phyloP scores from a whole-genome alignment of 2,888 invertebrate genomes.

The Liopterus haemorrhoidalis region DNA sequence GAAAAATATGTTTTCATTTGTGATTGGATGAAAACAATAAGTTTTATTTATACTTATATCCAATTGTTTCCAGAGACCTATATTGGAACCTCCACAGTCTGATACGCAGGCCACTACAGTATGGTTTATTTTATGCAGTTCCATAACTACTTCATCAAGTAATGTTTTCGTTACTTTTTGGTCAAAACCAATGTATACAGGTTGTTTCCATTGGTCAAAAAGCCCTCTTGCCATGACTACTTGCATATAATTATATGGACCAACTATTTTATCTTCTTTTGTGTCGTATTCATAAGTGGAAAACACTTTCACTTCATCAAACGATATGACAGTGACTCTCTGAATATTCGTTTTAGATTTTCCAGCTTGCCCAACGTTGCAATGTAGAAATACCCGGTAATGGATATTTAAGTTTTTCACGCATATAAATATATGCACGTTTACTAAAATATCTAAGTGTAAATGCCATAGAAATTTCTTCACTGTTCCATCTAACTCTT shows the following conservation, averaged over 20 bases:
- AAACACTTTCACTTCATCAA: slow-evolving; percentile 31
- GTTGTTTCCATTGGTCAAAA: slow-evolving; percentile 33
- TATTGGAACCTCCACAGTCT: slow-evolving; percentile 28
- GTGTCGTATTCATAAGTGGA: slow-evolving; percentile 29
- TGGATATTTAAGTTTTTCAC: slow-evolving; percentile 28
- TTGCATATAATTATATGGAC: slow-evolving; percentile 33
- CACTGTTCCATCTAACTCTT: slow-evolving; percentile 10
- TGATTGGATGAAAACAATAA: slow-evolving; percentile 29
- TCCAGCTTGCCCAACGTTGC: slow-evolving; percentile 26
- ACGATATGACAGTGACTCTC: slow-evolving; percentile 26
- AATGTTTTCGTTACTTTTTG: slow-evolving; percentile 34
- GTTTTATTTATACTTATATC: slow-evolving; percentile 3
- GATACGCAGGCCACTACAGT: slow-evolving; percentile 34
- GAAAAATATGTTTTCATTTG: slow-evolving; percentile 29
- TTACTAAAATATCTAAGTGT: slow-evolving; percentile 28
- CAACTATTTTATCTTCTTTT: slow-evolving; percentile 31
- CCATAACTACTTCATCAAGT: slow-evolving; percentile 25
- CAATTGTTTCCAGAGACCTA: slow-evolving; percentile 10
- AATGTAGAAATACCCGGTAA: slow-evolving; percentile 24
- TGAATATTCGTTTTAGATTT: slow-evolving; percentile 18
- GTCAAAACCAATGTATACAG: slow-evolving; percentile 34
- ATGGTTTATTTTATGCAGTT: slow-evolving; percentile 30
- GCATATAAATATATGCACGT: slow-evolving; percentile 26
- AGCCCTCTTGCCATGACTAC: slow-evolving; percentile 32
- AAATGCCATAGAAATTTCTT: slow-evolving; percentile 26